Percentiles rank a stretch among this genome's conserved stretches.
phyloP scores from a whole-genome alignment of 2,888 invertebrate genomes.

The Pomacea canaliculata region DNA sequence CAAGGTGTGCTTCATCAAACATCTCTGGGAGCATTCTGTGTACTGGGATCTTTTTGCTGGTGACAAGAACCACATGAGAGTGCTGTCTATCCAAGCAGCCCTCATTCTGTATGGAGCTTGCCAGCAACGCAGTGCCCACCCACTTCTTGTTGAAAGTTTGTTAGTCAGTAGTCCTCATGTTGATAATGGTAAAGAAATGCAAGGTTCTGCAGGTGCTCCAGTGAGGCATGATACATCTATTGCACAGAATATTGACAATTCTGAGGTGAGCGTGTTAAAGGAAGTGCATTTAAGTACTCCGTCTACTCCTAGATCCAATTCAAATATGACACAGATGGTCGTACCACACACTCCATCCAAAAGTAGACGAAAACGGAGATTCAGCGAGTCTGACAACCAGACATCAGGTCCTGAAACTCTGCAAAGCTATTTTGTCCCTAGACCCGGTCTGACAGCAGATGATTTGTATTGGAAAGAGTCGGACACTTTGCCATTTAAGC shows the following conservation, averaged over 20 bases:
- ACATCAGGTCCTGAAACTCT: neutral
- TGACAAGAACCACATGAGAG: slow-evolving; percentile 63
- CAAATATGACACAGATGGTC: neutral
- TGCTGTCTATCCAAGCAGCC: slow-evolving; percentile 65
- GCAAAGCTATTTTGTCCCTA: slow-evolving; percentile 5
- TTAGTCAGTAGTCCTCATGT: slow-evolving; percentile 54
- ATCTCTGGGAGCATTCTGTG: slow-evolving; percentile 65
- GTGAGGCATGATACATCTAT: neutral
- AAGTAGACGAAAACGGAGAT: neutral
- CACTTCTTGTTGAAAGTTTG: slow-evolving; percentile 42
- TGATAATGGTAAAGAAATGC: slow-evolving; percentile 10
- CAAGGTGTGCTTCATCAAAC: slow-evolving; percentile 64
- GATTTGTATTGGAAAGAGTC: slow-evolving; percentile 19
- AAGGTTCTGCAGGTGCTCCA: neutral
- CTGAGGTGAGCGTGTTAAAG: neutral
- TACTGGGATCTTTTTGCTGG: slow-evolving; percentile 66
- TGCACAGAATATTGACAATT: neutral
- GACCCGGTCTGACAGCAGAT: neutral
- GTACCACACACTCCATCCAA: slow-evolving; percentile 15
- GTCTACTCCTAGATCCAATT: neutral
- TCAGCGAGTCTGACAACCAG: neutral
- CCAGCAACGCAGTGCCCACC: slow-evolving; percentile 29
- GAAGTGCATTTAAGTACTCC: neutral
- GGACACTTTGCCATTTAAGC: slow-evolving; percentile 9
- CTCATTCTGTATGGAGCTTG: slow-evolving; percentile 57